Conservation (phyloP, 2,113 vertebrate species). For the Tragelaphus buxtoni region DNA sequence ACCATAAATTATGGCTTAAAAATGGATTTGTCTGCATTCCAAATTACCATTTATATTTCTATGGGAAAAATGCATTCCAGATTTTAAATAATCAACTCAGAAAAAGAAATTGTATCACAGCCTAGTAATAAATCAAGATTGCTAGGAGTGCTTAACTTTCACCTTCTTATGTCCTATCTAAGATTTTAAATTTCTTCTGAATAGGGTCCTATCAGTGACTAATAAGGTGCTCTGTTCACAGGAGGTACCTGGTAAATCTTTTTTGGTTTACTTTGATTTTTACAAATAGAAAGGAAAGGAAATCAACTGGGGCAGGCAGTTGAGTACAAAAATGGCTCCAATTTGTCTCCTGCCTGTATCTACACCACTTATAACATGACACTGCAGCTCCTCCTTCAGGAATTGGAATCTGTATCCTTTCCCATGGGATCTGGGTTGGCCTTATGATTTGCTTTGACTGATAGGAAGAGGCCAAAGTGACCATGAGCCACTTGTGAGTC, state of each 20-base stretch:
- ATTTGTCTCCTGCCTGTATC: not conserved
- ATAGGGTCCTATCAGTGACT: not conserved
- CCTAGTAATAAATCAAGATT: slow-evolving; percentile 39
- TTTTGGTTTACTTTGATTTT: not conserved
- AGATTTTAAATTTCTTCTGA: not conserved
- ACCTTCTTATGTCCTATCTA: not conserved
- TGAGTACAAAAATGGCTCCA: not conserved
- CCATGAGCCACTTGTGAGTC: not conserved
- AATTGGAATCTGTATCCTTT: not conserved
- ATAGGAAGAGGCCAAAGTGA: not conserved
- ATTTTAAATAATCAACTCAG: slow-evolving; percentile 46
- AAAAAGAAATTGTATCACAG: not conserved
- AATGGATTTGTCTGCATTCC: slow-evolving; percentile 30
- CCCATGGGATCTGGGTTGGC: not conserved
- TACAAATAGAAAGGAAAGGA: not conserved
- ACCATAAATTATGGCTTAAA: slow-evolving; percentile 32
- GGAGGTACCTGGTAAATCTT: not conserved
- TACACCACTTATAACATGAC: not conserved
- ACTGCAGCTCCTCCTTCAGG: not conserved
- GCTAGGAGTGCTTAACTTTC: not conserved
- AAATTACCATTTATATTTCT: slow-evolving; percentile 42
- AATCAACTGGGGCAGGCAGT: not conserved
- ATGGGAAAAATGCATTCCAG: slow-evolving; percentile 30
- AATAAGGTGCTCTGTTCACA: not conserved
- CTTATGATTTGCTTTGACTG: not conserved